Percentiles rank a stretch among this genome's conserved stretches.
These are phyloP conservation scores for Anthoptus insignis DNA, from an alignment of 2,888 invertebrate species.

Conservation along the genomic window DNA sequence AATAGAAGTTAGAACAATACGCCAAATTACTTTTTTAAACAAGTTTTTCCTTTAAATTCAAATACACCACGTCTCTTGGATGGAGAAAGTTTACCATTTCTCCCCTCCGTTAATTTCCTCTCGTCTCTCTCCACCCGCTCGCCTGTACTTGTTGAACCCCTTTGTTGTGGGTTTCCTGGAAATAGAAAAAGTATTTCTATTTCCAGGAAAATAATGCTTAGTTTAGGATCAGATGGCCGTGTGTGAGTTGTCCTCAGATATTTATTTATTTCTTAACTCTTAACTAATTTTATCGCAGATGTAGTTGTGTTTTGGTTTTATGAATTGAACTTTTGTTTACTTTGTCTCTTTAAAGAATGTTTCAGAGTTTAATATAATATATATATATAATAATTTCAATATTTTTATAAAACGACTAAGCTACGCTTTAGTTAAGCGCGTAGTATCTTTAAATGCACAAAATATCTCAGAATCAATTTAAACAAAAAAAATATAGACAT, in stretches of 20 bases:
- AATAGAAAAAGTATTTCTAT: slow-evolving; percentile 12
- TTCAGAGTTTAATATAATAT: not conserved
- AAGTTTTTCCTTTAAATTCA: slow-evolving; percentile 1
- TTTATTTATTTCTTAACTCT: too few relatives aligned
- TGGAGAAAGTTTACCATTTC: slow-evolving; percentile 8
- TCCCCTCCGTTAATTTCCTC: slow-evolving; percentile 9
- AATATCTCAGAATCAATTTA: too few relatives aligned
- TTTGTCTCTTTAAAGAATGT: not conserved
- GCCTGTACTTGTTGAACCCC: slow-evolving; percentile 19
- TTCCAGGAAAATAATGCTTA: too few relatives aligned
- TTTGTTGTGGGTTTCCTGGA: slow-evolving; percentile 15
- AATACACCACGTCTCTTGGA: slow-evolving; percentile 5
- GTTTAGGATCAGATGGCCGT: too few relatives aligned
- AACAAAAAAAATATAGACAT: too few relatives aligned
- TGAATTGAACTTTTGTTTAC: not conserved
- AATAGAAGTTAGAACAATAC: not conserved
- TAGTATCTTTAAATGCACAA: too few relatives aligned
- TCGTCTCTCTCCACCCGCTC: not conserved
- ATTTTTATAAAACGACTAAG: too few relatives aligned
- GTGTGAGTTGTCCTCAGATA: too few relatives aligned
- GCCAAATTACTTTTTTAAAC: slow-evolving; percentile 1
- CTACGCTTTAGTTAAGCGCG: too few relatives aligned
- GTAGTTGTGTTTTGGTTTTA: not conserved
- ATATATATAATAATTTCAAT: too few relatives aligned
- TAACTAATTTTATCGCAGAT: not conserved